Conservation (phyloP, 2,888 invertebrate genomes). For the Spodoptera littoralis region DNA sequence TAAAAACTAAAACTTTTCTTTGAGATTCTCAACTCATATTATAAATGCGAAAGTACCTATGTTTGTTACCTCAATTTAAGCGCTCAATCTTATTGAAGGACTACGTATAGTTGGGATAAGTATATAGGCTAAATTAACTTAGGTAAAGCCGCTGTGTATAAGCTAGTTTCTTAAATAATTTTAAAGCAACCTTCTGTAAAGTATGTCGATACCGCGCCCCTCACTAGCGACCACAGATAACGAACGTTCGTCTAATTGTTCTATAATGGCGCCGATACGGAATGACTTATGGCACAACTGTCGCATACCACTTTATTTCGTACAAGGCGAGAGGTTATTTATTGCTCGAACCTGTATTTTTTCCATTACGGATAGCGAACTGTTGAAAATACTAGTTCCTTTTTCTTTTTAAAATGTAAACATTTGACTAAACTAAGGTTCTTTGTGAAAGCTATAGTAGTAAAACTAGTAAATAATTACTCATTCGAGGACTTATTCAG, state of each 20-base stretch:
- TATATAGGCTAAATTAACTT: not conserved
- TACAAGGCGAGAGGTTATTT: slow-evolving; percentile 48
- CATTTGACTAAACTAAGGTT: too few relatives aligned
- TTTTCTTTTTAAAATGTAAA: slow-evolving; percentile 6
- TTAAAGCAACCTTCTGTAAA: not conserved
- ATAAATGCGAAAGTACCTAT: too few relatives aligned
- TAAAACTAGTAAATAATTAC: too few relatives aligned
- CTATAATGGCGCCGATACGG: slow-evolving; percentile 76
- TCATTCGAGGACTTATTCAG: too few relatives aligned
- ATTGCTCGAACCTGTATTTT: slow-evolving; percentile 46
- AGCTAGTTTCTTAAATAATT: not conserved
- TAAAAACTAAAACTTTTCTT: too few relatives aligned
- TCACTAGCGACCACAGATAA: slow-evolving; percentile 63
- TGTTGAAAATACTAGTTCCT: slow-evolving; percentile 21
- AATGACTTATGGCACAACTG: slow-evolving; percentile 64
- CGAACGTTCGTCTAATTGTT: slow-evolving; percentile 79
- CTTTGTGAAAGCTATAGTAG: too few relatives aligned
- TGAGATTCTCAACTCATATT: too few relatives aligned
- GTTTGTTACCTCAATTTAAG: too few relatives aligned
- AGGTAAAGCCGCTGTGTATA: not conserved
- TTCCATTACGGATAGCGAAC: slow-evolving; percentile 30
- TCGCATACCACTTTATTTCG: slow-evolving; percentile 53
- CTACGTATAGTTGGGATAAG: too few relatives aligned
- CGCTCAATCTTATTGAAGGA: too few relatives aligned
- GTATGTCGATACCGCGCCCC: slow-evolving; percentile 26